Base-by-base conservation (phyloP, 2,113 vertebrate genomes). In the Channa argus region DNA sequence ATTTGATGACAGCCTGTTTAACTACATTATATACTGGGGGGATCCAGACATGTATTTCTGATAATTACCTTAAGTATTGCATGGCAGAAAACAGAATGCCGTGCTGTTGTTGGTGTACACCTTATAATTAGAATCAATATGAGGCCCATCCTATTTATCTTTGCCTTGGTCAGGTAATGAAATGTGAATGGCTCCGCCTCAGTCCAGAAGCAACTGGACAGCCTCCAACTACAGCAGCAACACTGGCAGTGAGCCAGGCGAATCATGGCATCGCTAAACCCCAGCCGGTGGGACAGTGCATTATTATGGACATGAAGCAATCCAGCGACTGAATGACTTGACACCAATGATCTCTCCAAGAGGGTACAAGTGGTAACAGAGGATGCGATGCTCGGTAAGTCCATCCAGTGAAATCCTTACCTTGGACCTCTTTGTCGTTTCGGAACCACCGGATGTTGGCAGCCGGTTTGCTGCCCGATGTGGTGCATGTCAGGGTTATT, bases 341-440 rank as follows among this genome's bases (percentile, higher is more conserved):
- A 88, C 58, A 69, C 63, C 72, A 69, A 63, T 77, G 71, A 78
- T 59, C 63, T 77, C 59, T 71, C 54, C 49, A 50, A 65, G 58
- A 54, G 62, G 47, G 53, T 45, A 43, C 49, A 69, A 65, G 62
- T 36, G 65, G 70, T 14, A 70, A 63, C 34, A 69, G 64, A 79
- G 54, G 63, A 80, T 41, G 63, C 61, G 43, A 44, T 51, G 52
- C 65, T 65, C 59, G 59, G 54, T 78, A 66, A 78, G 78, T 56
- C 64, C 60, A 74, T 24, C 62, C 24, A 24, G 65, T 58, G 39
- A 49, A 63, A 50, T 11, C 34, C 80, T 68, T 95, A 99, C 98
- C 98, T 96, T 97, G 96, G 75, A 99, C 97, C 91, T 99, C 97
- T 91, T 97, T 97, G 84, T 99, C 97, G 0, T 98, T 98, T 87